These are phyloP conservation scores for Acholoe squamosa DNA, from an alignment of 2,888 invertebrate genomes.

Conservation along the genomic window DNA sequence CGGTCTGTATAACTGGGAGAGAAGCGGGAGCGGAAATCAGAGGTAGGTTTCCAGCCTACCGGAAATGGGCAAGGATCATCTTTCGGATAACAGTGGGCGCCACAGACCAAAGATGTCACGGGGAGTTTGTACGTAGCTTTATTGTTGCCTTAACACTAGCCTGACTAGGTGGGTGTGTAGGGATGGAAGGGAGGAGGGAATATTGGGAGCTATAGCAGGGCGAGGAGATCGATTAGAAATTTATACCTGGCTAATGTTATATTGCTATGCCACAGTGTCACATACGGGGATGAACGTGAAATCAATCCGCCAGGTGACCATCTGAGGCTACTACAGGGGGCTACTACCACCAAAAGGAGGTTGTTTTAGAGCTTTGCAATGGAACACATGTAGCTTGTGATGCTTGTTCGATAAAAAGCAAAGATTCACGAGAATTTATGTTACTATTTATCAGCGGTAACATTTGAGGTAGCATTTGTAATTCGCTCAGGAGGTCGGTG, in stretches of 20 bases:
- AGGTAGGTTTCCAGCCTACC: too few species aligned
- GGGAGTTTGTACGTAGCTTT: background rate
- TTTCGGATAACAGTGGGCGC: constrained; percentile 12
- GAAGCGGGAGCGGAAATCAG: too few species aligned
- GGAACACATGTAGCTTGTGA: too few species aligned
- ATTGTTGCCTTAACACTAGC: background rate
- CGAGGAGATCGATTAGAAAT: background rate
- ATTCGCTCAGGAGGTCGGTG: too few species aligned
- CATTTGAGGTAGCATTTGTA: too few species aligned
- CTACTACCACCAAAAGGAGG: background rate
- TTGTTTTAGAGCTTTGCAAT: too few species aligned
- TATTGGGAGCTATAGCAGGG: background rate
- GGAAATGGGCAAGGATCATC: constrained; percentile 29
- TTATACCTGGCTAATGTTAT: background rate
- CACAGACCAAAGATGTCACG: background rate
- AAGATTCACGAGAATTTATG: too few species aligned
- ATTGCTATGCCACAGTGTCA: background rate
- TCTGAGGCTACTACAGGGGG: background rate
- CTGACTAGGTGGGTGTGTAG: background rate
- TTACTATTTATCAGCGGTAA: too few species aligned
- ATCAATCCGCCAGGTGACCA: background rate
- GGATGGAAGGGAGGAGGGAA: background rate
- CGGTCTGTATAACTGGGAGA: too few species aligned
- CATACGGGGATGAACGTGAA: background rate
- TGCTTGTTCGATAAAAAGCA: too few species aligned